phyloP scores from a whole-genome alignment of 2,888 invertebrate genomes.

The Rhamphomyia laevipes region DNA sequence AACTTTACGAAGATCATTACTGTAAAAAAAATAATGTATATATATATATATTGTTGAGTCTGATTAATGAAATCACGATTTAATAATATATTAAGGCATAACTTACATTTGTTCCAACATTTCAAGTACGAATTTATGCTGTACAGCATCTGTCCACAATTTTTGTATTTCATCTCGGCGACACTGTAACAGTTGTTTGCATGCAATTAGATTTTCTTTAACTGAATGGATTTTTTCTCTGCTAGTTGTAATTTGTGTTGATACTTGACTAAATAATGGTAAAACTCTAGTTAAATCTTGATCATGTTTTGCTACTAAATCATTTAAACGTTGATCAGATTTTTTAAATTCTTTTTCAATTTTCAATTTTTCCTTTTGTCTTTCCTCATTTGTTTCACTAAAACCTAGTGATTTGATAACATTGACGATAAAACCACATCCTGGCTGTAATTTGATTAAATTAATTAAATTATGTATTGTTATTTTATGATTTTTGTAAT shows the following conservation, averaged over 20 bases:
- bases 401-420: slow-evolving; percentile 90
- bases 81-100: too few relatives aligned
- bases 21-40: slow-evolving; percentile 27
- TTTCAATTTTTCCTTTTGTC: slow-evolving; percentile 85
- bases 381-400: slow-evolving; percentile 85
- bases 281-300: slow-evolving; percentile 63
- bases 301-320: slow-evolving; percentile 77
- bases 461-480: background rate
- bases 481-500: too few relatives aligned
- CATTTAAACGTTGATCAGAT: slow-evolving; percentile 80
- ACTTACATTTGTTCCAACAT: slow-evolving; percentile 72
- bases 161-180: slow-evolving; percentile 85
- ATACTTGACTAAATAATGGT: slow-evolving; percentile 64
- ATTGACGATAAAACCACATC: slow-evolving; percentile 68
- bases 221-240: slow-evolving; percentile 64
- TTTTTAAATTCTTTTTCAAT: slow-evolving; percentile 87
- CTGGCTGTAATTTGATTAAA: slow-evolving; percentile 50
- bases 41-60: background rate
- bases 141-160: slow-evolving; percentile 91
- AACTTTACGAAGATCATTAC: slow-evolving; percentile 63
- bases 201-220: slow-evolving; percentile 70
- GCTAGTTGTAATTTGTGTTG: slow-evolving; percentile 62
- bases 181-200: slow-evolving; percentile 76
- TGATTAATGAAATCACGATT: background rate
- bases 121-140: slow-evolving; percentile 82